These are phyloP conservation scores for Camelus dromedarius DNA, from an alignment of 2,113 vertebrate species.

Conservation along the genomic window DNA sequence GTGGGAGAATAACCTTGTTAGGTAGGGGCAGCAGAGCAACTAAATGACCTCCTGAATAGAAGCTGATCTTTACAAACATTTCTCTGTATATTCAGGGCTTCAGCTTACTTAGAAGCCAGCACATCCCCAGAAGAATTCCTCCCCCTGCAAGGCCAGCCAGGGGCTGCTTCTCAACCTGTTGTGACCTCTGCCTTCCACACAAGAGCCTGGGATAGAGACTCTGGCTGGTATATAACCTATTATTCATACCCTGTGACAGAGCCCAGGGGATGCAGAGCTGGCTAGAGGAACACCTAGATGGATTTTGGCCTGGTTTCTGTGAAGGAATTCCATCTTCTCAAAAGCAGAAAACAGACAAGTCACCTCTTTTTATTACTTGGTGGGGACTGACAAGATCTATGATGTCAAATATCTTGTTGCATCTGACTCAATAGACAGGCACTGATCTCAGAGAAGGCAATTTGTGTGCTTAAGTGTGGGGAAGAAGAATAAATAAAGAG, in stretches of 20 bases:
- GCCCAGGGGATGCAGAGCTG: not conserved
- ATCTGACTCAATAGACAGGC: not conserved
- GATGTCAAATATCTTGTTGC: not conserved
- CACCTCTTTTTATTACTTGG: not conserved
- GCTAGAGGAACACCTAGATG: not conserved
- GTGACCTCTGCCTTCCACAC: not conserved
- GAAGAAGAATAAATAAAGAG: not conserved
- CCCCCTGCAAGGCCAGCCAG: not conserved
- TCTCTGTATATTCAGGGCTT: conserved; percentile 7
- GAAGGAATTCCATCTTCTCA: not conserved
- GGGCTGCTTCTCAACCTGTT: not conserved
- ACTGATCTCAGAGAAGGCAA: not conserved
- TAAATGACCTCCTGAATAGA: not conserved
- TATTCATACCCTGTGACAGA: not conserved
- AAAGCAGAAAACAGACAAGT: not conserved
- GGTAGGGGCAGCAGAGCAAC: not conserved
- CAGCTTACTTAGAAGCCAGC: not conserved
- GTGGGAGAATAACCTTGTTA: conserved; percentile 1
- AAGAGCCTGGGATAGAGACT: not conserved
- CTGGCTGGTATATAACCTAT: not conserved
- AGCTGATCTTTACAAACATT: conserved; percentile 26
- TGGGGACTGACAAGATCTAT: not conserved
- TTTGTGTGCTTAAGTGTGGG: not conserved
- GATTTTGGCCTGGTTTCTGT: not conserved
- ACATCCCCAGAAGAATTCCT: not conserved